Evolutionary conservation across 2,888 invertebrate genomes (phyloP), one percentile per base, ranked within the genome.

Genomic region (Cheilosia pagana): DNA sequence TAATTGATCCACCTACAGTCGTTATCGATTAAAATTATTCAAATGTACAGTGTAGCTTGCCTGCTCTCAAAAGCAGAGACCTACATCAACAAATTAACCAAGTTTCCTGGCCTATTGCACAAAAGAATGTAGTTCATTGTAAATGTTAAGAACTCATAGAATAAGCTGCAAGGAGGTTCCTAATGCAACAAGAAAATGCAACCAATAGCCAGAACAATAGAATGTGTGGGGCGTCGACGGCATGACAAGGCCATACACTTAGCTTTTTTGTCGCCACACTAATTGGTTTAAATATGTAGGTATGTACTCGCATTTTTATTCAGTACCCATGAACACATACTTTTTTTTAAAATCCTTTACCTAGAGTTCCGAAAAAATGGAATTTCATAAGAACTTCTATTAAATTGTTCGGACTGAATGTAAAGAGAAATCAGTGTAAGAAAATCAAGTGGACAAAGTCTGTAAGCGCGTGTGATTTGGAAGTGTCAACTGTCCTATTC

Each of bases 221-320:
- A n/a, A 62, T 31, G 16, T 23, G 25, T 39, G 16, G 14, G 45
- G 23, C 14, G 50, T 72, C 52, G 43, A 62, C 25, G 60, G 62
- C 62, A 72, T 39, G 10, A 31, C 62, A 72, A 72, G 72, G 72
- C 62, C 72, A 43, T 41, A 45, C 53, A 62, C 23, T 31, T 53
- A 41, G 28, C n/a, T 35, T 21, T 62, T 53, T 62, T 45, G 62
- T 45, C 81, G 62, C 62, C 74, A 28, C 39, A 12, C 74, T 74
- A 81, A 81, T 81, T 81, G 81, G 81, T 57, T 81, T 74, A 81
- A 62, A 14, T 35, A 45, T 72, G 60, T 67, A 72, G 55, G 60
- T 79, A 71, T 65, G 65, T 67, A 60, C 23, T 50, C 14, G 6
- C 28, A 28, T 28, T 23, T 23, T 5, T 3, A 12, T 23, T 6